Percentiles rank a stretch among this genome's conserved stretches.
Evolutionary conservation across 2,888 invertebrate species (phyloP).

Genomic region (Ormyrus rosae): DNA sequence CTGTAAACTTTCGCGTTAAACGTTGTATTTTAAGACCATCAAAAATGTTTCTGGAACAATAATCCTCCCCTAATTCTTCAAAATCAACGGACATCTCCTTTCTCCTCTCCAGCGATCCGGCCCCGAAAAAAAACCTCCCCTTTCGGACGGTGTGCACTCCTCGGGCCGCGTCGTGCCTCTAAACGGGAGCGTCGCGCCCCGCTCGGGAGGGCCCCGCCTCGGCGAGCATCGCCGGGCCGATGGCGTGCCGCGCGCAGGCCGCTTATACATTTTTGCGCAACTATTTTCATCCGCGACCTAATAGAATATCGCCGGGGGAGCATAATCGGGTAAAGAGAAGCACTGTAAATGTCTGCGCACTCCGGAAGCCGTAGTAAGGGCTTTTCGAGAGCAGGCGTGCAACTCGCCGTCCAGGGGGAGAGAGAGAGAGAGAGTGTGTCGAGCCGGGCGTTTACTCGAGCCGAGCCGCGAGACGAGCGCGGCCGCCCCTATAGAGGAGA

Average conservation of each 20-base stretch:
- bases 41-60: too few relatives aligned
- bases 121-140: neutral
- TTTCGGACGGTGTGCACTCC: neutral
- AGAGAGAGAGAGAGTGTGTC: too few relatives aligned
- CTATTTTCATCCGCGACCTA: slow-evolving; percentile 68
- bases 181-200: neutral
- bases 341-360: slow-evolving; percentile 67
- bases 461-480: neutral
- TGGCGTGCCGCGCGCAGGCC: slow-evolving; percentile 8
- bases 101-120: neutral
- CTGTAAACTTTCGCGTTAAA: too few relatives aligned
- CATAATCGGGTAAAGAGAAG: slow-evolving; percentile 76
- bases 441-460: neutral
- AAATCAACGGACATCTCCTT: too few relatives aligned
- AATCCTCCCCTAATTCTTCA: too few relatives aligned
- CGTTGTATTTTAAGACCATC: too few relatives aligned
- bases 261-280: slow-evolving; percentile 57
- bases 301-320: slow-evolving; percentile 65
- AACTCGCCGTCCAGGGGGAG: neutral
- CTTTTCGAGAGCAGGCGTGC: neutral
- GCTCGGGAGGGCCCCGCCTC: too few relatives aligned
- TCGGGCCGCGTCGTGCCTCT: neutral
- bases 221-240: neutral
- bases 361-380: slow-evolving; percentile 50
- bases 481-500: neutral